Percentiles rank a stretch among this genome's conserved stretches.
Evolutionary conservation across 2,888 invertebrate species (phyloP).

Genomic region (Dasysyrphus albostriatus): DNA sequence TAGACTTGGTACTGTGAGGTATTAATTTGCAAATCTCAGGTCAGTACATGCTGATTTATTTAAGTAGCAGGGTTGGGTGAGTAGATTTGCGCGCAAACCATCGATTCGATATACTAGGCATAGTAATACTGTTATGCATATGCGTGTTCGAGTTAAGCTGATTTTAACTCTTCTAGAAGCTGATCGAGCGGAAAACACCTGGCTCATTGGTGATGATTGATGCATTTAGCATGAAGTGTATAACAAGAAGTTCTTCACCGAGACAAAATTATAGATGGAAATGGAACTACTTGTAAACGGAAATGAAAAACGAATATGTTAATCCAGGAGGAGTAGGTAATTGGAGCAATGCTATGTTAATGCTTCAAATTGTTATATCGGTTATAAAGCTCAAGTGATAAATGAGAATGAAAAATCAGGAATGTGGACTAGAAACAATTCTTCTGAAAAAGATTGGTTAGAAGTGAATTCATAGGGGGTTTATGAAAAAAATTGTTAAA

Average conservation of each 20-base stretch:
- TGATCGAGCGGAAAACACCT: slow-evolving; percentile 60
- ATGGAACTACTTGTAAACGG: slow-evolving; percentile 32
- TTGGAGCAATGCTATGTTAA: not conserved
- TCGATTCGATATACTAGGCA: too few relatives aligned
- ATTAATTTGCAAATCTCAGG: slow-evolving; percentile 72
- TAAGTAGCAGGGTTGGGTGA: slow-evolving; percentile 73
- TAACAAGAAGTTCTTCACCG: not conserved
- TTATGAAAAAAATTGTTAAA: too few relatives aligned
- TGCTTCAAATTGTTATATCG: not conserved
- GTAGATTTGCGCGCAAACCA: slow-evolving; percentile 47
- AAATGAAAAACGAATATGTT: slow-evolving; percentile 45
- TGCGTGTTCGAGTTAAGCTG: slow-evolving; percentile 5
- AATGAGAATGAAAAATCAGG: not conserved
- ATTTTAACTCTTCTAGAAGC: not conserved
- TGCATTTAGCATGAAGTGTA: slow-evolving; percentile 45
- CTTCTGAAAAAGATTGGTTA: too few relatives aligned
- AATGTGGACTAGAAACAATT: too few relatives aligned
- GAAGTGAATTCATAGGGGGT: too few relatives aligned
- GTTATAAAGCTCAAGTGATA: not conserved
- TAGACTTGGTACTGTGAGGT: slow-evolving; percentile 55
- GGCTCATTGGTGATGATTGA: slow-evolving; percentile 65
- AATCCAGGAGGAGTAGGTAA: not conserved
- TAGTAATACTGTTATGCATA: not conserved
- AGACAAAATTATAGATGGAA: slow-evolving; percentile 17
- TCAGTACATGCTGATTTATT: slow-evolving; percentile 72